Conservation (phyloP, 2,888 invertebrate species). For the Nomada goodeniana region DNA sequence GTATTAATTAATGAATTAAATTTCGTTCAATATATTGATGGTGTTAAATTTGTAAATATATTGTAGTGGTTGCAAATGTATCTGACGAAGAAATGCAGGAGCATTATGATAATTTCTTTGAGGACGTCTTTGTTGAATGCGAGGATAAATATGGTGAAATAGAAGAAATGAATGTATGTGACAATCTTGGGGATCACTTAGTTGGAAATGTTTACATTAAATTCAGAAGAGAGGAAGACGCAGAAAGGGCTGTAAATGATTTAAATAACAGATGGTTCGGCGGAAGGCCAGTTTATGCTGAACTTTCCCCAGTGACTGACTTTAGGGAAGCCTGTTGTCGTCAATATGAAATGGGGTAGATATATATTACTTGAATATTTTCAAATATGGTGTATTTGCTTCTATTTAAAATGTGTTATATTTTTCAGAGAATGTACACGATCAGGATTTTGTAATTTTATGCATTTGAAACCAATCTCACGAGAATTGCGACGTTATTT, state of each 20-base stretch:
- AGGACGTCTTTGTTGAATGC: slow-evolving; percentile 99
- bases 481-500: slow-evolving; percentile 94
- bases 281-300: slow-evolving; percentile 98
- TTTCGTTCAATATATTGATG: background rate
- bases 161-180: slow-evolving; percentile 99
- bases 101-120: slow-evolving; percentile 99
- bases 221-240: slow-evolving; percentile 99
- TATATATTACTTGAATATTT: slow-evolving; percentile 26
- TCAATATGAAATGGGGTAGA: slow-evolving; percentile 98
- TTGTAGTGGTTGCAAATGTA: slow-evolving; percentile 94
- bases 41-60: background rate
- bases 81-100: slow-evolving; percentile 99
- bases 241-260: slow-evolving; percentile 98
- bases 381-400: background rate
- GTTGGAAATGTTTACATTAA: slow-evolving; percentile 99
- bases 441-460: slow-evolving; percentile 99
- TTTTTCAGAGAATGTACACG: slow-evolving; percentile 94
- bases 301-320: slow-evolving; percentile 99
- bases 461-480: slow-evolving; percentile 99
- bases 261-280: slow-evolving; percentile 99
- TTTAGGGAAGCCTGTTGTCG: slow-evolving; percentile 99
- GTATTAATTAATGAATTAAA: slow-evolving; percentile 34
- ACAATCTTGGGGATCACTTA: slow-evolving; percentile 98
- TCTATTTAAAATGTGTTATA: background rate
- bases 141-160: slow-evolving; percentile 99